Percentiles rank a stretch among this genome's conserved stretches.
Conservation (phyloP, 92 coral and sea anemone species). For the Heteractis magnifica region DNA sequence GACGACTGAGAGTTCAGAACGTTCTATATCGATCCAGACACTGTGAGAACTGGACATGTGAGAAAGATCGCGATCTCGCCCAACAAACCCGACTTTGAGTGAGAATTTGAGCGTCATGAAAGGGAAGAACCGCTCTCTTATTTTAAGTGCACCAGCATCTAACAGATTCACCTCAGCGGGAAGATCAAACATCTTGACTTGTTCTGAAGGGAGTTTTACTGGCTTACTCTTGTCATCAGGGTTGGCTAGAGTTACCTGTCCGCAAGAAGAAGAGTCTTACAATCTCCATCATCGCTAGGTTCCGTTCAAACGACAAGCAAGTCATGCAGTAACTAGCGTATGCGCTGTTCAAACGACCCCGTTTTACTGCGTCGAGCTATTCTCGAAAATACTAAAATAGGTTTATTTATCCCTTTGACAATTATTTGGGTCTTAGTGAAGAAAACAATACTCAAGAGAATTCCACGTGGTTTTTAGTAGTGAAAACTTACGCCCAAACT, state of each 20-base stretch:
- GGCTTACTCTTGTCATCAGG: constrained; percentile 57
- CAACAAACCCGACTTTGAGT: constrained; percentile 68
- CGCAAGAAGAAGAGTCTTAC: neutral
- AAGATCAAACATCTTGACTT: constrained; percentile 25
- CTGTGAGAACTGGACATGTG: constrained; percentile 48
- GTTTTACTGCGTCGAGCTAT: no score
- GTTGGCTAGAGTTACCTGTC: constrained; percentile 29
- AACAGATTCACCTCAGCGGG: constrained; percentile 38
- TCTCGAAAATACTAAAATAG: no score
- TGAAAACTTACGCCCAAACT: no score
- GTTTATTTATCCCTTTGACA: no score
- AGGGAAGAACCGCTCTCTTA: constrained; percentile 63
- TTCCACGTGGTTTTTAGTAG: no score
- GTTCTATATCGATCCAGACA: constrained; percentile 76
- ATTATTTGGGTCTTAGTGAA: no score
- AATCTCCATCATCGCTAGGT: no score
- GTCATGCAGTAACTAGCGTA: no score
- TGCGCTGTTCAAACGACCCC: no score
- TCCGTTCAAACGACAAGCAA: no score
- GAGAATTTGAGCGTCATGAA: constrained; percentile 64
- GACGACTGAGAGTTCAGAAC: constrained; percentile 68
- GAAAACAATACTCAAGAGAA: no score
- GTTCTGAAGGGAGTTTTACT: constrained; percentile 39
- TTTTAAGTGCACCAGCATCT: constrained; percentile 47
- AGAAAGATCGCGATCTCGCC: constrained; percentile 70